A percentile compares a stretch with the other conserved stretches of the same genome.
Evolutionary conservation across 2,797 vertebrate species (phyloP).

Genomic region (Centroberyx gerrardi): DNA sequence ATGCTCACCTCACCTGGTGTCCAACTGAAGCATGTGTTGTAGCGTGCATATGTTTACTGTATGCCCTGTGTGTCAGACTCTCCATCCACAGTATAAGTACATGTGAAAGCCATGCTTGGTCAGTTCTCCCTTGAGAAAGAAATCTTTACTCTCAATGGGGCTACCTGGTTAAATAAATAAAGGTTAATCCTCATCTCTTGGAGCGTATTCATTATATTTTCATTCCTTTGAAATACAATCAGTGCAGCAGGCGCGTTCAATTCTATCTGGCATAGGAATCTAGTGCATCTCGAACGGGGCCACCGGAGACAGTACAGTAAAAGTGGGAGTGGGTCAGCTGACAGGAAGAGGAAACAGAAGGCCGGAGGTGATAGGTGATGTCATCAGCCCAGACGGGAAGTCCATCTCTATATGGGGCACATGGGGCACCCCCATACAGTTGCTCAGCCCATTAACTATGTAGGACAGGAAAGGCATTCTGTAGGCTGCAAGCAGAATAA

Average conservation of each 20-base stretch:
- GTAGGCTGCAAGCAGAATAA: conserved; percentile 34
- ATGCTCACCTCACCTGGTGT: conserved; percentile 74
- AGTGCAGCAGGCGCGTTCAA: conserved; percentile 24
- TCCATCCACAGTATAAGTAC: conserved; percentile 25
- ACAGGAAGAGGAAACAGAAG: conserved; percentile 85
- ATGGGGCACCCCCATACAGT: conserved; percentile 57
- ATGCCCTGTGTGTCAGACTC: conserved; percentile 29
- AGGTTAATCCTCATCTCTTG: not conserved
- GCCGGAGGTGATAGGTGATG: conserved; percentile 79
- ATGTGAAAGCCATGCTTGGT: conserved; percentile 21
- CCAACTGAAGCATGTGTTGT: conserved; percentile 10
- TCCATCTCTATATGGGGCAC: conserved; percentile 66
- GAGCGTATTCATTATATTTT: conserved; percentile 51
- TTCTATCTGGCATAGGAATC: conserved; percentile 61
- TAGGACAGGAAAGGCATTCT: conserved; percentile 56
- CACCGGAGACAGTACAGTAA: conserved; percentile 61
- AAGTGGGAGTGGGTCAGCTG: conserved; percentile 60
- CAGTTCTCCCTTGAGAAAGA: conserved; percentile 36
- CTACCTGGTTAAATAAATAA: conserved; percentile 45
- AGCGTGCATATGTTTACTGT: conserved; percentile 9
- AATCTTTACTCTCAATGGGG: conserved; percentile 18
- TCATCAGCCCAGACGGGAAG: conserved; percentile 76
- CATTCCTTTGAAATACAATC: conserved; percentile 48
- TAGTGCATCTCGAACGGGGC: conserved; percentile 53
- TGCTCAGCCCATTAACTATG: conserved; percentile 41